Conservation (phyloP, 2,888 invertebrate genomes). For the Dysmachus trigonus region DNA sequence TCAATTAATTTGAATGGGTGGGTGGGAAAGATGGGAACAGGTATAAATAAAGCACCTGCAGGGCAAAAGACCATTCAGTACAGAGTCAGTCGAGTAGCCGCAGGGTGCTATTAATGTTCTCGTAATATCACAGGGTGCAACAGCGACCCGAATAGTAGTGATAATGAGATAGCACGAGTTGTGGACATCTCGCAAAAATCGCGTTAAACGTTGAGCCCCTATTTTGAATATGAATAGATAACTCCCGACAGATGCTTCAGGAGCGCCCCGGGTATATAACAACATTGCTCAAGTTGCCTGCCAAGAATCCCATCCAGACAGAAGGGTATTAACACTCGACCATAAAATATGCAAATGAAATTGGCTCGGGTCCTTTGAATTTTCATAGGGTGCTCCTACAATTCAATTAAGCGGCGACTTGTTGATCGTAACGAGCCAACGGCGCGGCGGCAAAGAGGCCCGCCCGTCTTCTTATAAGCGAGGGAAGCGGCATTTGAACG, state of each 20-base stretch:
- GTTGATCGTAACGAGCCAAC: conserved; percentile 28
- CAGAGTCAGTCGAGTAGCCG: neutral
- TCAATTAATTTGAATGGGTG: neutral
- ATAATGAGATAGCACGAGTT: neutral
- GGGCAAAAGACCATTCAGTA: neutral
- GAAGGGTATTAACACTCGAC: conserved; percentile 37
- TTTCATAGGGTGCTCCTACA: conserved; percentile 29
- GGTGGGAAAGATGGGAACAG: neutral
- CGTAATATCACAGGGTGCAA: neutral
- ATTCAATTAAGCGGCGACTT: conserved; percentile 33
- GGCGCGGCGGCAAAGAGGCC: too few relatives aligned
- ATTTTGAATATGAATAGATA: conserved; percentile 36
- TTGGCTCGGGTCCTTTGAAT: conserved; percentile 38
- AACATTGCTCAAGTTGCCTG: neutral
- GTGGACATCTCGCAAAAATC: conserved; percentile 6
- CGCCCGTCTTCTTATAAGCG: neutral
- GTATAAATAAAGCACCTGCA: neutral
- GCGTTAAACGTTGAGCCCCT: neutral
- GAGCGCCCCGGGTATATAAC: neutral
- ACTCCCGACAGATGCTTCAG: conserved; percentile 3
- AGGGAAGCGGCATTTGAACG: neutral
- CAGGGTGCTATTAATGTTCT: neutral
- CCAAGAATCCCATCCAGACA: conserved; percentile 20
- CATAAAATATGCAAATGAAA: conserved; percentile 37
- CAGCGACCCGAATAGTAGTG: too few relatives aligned